A percentile compares a stretch with the other conserved stretches of the same genome.
Conservation (phyloP, 2,113 vertebrate species). For the Trematomus loennbergii region DNA sequence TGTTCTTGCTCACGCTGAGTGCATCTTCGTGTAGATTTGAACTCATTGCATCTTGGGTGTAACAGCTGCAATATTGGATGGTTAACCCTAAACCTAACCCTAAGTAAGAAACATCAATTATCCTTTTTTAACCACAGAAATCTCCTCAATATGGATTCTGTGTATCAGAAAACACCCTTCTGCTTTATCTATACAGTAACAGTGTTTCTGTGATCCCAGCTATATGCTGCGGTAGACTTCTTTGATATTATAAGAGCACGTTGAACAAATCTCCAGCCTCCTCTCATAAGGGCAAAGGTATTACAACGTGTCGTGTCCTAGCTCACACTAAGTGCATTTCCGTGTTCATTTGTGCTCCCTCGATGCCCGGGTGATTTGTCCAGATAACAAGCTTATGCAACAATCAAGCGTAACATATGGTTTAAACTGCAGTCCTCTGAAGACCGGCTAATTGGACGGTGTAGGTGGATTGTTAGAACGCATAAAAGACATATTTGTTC, state of each 20-base stretch:
- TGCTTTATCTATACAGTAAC: not conserved
- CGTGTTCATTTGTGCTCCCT: conserved; percentile 23
- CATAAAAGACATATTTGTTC: conserved; percentile 16
- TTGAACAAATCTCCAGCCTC: not conserved
- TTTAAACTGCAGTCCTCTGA: conserved; percentile 5
- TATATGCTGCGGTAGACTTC: not conserved
- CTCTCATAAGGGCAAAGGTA: not conserved
- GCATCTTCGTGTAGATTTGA: no score
- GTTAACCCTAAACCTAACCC: no score
- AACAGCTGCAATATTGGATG: no score
- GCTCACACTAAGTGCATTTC: conserved; percentile 47
- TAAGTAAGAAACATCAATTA: no score
- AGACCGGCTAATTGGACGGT: conserved; percentile 42
- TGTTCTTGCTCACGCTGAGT: no score
- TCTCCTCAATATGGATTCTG: no score
- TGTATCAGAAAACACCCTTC: no score
- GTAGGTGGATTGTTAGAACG: conserved; percentile 30
- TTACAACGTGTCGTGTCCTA: not conserved
- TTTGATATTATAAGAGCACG: conserved; percentile 6
- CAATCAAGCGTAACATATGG: conserved; percentile 7
- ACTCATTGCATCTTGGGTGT: no score
- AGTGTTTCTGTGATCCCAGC: not conserved
- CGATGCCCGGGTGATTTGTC: conserved; percentile 25
- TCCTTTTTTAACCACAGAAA: no score
- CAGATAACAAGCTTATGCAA: conserved; percentile 36